phyloP scores from a whole-genome alignment of 35 echinoderm and acorn worm genomes.

The Ophiothrix spiculata region DNA sequence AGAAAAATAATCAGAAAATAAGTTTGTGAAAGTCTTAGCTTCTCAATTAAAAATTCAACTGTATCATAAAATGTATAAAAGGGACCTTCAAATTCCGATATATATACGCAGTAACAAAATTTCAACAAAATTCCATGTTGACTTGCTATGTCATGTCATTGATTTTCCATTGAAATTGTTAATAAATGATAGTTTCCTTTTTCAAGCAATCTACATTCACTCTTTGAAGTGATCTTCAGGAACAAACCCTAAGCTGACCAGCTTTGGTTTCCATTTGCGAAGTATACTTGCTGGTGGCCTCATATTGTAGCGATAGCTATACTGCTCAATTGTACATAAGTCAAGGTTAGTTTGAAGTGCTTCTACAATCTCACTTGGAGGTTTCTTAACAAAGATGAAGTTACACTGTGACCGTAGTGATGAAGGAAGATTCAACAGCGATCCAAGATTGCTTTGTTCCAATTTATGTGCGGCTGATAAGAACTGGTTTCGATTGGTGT shows the following conservation, averaged over 20 bases:
- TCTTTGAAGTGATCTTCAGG: background rate
- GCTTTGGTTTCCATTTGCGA: background rate
- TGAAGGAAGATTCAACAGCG: background rate
- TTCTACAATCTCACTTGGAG: background rate
- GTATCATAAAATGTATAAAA: too few relatives aligned
- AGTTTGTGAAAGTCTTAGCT: too few relatives aligned
- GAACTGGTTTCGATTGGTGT: background rate
- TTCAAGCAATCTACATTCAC: too few relatives aligned
- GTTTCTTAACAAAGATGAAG: background rate
- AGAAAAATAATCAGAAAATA: too few relatives aligned
- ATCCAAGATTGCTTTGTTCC: background rate
- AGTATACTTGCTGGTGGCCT: background rate
- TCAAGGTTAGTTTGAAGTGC: background rate
- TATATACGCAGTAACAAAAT: too few relatives aligned
- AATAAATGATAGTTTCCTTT: too few relatives aligned
- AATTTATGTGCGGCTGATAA: background rate
- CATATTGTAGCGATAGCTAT: background rate
- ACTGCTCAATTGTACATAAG: background rate
- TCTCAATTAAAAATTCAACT: too few relatives aligned
- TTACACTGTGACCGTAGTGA: background rate
- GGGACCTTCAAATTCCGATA: too few relatives aligned
- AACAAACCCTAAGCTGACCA: background rate
- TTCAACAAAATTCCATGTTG: too few relatives aligned
- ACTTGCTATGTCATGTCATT: too few relatives aligned
- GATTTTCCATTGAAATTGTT: too few relatives aligned